Conservation (phyloP, 2,113 vertebrate genomes). For the Callorhinus ursinus region DNA sequence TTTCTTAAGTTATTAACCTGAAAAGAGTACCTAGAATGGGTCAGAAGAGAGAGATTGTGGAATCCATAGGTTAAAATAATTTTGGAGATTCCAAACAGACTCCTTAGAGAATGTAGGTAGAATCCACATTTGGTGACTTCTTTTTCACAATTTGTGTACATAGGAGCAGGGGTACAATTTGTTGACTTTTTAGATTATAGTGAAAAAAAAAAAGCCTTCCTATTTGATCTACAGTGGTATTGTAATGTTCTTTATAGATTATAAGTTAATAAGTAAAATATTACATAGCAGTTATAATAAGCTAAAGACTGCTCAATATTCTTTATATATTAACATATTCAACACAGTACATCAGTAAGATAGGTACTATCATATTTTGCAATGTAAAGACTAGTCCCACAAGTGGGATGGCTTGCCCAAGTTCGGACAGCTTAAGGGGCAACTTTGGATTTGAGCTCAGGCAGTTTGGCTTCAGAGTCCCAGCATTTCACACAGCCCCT, state of each 20-base stretch:
- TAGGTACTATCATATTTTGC: background rate
- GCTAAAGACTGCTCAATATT: background rate
- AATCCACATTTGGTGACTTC: background rate
- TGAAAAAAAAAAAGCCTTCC: background rate
- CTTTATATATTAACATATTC: background rate
- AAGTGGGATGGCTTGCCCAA: background rate
- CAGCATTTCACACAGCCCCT: background rate
- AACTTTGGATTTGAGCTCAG: background rate
- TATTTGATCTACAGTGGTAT: background rate
- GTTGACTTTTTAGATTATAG: background rate
- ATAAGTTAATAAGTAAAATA: background rate
- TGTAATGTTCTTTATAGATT: background rate
- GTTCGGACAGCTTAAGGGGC: background rate
- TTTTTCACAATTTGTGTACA: background rate
- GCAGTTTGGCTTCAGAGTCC: background rate
- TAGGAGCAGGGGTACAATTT: background rate
- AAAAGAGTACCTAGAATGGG: background rate
- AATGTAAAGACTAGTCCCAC: background rate
- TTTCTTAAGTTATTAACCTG: background rate
- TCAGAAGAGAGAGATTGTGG: background rate
- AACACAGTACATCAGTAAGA: background rate
- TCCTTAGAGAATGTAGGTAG: background rate
- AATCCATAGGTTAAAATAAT: background rate
- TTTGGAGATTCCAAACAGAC: background rate
- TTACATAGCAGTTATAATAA: background rate